phyloP scores from a whole-genome alignment of 2,888 invertebrate species.

The Pollenia amentaria region DNA sequence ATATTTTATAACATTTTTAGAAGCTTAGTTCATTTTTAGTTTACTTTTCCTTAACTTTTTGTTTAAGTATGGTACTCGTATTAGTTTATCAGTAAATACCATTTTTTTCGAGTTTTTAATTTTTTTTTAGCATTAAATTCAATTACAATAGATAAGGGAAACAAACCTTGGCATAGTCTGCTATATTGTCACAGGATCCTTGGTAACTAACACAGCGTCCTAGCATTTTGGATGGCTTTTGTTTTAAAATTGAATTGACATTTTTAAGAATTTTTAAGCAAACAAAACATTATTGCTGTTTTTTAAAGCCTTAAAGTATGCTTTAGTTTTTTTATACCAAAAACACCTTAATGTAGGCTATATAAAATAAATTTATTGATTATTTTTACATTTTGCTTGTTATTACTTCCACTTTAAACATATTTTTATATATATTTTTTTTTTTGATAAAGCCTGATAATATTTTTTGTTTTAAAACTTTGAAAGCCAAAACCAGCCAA shows the following conservation, averaged over 20 bases:
- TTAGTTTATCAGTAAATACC: conserved; percentile 25
- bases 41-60: too few species aligned
- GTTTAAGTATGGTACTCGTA: too few species aligned
- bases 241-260: conserved; percentile 15
- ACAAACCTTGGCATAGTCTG: conserved; percentile 88
- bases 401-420: too few species aligned
- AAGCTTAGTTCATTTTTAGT: conserved; percentile 1
- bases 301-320: conserved; percentile 34
- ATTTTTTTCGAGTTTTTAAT: conserved; percentile 1
- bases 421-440: not conserved
- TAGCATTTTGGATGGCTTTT: conserved; percentile 79
- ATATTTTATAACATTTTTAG: not conserved
- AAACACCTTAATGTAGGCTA: conserved; percentile 41
- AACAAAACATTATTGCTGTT: not conserved
- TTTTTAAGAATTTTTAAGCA: not conserved
- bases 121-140: conserved; percentile 32
- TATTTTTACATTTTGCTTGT: not conserved
- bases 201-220: conserved; percentile 86
- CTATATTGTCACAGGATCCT: conserved; percentile 91
- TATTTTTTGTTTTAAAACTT: too few species aligned
- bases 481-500: too few species aligned
- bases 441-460: too few species aligned
- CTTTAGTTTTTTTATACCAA: not conserved
- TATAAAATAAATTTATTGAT: not conserved
- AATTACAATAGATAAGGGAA: conserved; percentile 49